Base-by-base conservation (phyloP, 2,797 vertebrate species). In the Micromesistius poutassou region DNA sequence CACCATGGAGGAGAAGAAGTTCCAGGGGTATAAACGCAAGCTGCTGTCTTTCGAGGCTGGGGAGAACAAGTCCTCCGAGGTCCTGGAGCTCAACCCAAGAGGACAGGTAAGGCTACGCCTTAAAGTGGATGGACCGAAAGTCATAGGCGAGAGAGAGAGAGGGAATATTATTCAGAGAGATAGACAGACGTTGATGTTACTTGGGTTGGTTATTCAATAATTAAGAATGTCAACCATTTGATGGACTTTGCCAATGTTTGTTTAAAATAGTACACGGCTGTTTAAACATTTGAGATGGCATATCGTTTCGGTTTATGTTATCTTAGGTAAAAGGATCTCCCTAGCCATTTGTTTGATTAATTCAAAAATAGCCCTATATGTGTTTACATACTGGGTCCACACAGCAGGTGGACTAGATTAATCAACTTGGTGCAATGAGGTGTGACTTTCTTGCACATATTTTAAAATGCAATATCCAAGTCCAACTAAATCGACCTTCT, bases 1-100 rank as follows among this genome's bases (percentile, higher is more conserved):
- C 80, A 40, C 86, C 4, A 83, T 94, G 83, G 91, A 93, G 79
- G 91, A 94, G 80, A 93, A 93, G 78, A 84, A 80, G 36, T 87
- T 94, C 74, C 89, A 91, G 72, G 89, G 93, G 1, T 92, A 91
- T 78, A 79, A 87, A 40, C 80, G 71, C 72, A 90, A 86, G 74
- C 78, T 90, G 71, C 81, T 92, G 1, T 89, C 88, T 31, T 90
- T 90, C 74, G 89, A 91, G 66, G 88, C 84, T 71, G 71, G n/a
- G 14, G 87, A 92, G 72, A 90, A 91, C 76, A 91, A 92, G 76
- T 81, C 86, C 2, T 66, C 85, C 12, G 87, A 93, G 75, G 90
- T 93, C 13, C 38, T 90, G 86, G 84, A 87, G 2, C 80, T 93
- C 70, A 94, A 91, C 30, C 91, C 89, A 0, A 89, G 93, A 81